Evolutionary conservation across 2,888 invertebrate genomes (phyloP), one percentile per base, ranked within the genome.

Genomic region (Nephrocerus scutellatus): DNA sequence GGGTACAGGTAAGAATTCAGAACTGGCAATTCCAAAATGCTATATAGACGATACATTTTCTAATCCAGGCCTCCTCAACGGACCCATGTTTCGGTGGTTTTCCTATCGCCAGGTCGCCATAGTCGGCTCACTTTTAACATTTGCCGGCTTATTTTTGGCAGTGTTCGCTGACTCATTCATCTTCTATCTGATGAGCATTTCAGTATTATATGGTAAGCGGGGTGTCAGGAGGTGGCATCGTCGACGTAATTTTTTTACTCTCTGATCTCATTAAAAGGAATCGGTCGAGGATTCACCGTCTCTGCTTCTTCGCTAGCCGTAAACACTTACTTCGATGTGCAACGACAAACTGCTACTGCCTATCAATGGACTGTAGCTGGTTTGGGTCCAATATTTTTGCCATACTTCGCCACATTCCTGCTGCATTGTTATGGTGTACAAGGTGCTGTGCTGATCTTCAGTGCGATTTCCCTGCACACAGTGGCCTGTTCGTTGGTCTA

Each of bases 291-390:
- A 7, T 73, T 83, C 30, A 75, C 76, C 24, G 75, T 79, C 54
- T 79, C 83, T 1, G 76, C 83, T 3, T 81, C 80, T 51, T 76
- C 80, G 9, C 60, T 84, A 46, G 83, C 83, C 3, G 63, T 84
- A 41, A 84, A 84, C 55, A 82, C 82, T 4, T 84, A 80, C 60
- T 84, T 84, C 70, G 79, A 77, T 58, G 72, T 76, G 35, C 75
- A 76, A 59, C 72, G 84, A 60, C 72, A 82, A 56, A 68, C 80
- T 25, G 84, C 84, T 1, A 80, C 82, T 1, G 80, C 83, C 1
- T 68, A 81, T 36, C 79, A 80, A 48, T 82, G 82, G 74, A 80
- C 81, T 1, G 75, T 78, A 1, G 82, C 82, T 3, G 84, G 80
- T 0, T 57, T 84, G 18, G 84, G 84, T 0, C 82, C 84, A 2